Base-by-base conservation (phyloP, 2,888 invertebrate genomes). In the Ashinkailepas kermadecensis region DNA sequence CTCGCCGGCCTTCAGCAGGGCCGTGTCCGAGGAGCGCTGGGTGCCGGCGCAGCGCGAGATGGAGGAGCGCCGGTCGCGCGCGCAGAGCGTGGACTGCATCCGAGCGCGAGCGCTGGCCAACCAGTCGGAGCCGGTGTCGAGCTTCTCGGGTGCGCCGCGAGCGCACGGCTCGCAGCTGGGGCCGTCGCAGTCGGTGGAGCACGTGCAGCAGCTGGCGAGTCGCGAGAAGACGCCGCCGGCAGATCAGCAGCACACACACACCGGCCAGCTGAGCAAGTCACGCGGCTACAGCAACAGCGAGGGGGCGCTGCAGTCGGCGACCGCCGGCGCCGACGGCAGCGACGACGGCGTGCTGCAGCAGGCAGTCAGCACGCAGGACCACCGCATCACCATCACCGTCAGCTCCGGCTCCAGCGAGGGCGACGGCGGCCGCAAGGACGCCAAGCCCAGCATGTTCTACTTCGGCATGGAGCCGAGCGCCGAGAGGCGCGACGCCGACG, bases 301-400 rank as follows among this genome's bases (percentile, higher is more conserved):
- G 56, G 56, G 54, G 11, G 74, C 74, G 21, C 56, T 74, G 74
- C 54, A 74, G 21, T 15, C 56, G 21, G 54, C 74, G 21, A 9
- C 25, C 4, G 18, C 15, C 54, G 54, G 54, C 74, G 18, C 39
- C 54, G 54, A 18, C 74, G 13, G 21, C 18, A 1, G 13, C 18
- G 6, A 4, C 7, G 74, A 23, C 7, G 56, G 39, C 10, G 21
- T 10, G 13, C 54, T 74, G 0, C 70, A 70, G 18, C 74, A 74
- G 56, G 74, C 74, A 21, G n/a, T 74, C 74, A 74, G 74, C 74
- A 74, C 56, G 21, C 56, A 74, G 56, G 74, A 74, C 74, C 74
- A 74, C 74, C 7, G 74, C 10, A 74, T 74, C 74, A 74, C 74
- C 74, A 74, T 74, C 74, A 56, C 74, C n/a, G 56, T 74, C 54